Conservation (phyloP, 2,113 vertebrate species). For the Menura novaehollandiae region DNA sequence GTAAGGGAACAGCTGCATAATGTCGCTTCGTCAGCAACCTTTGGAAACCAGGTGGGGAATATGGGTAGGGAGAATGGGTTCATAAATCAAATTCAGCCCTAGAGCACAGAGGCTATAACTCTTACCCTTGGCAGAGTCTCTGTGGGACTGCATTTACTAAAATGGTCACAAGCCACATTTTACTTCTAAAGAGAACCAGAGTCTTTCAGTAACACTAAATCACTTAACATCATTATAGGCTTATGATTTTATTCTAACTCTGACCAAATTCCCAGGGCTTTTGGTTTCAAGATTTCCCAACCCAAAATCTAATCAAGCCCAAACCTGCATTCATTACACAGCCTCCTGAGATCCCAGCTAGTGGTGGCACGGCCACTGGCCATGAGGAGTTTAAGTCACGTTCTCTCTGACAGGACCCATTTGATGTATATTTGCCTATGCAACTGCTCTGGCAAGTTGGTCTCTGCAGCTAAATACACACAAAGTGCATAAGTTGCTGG, state of each 20-base stretch:
- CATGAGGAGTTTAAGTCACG: background rate
- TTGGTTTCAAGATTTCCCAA: constrained; percentile 8
- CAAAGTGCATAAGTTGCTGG: background rate
- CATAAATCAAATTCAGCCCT: background rate
- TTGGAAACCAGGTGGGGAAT: background rate
- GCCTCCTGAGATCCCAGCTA: background rate
- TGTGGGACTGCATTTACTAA: background rate
- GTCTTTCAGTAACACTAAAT: background rate
- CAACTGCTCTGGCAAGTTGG: background rate
- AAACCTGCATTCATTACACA: background rate
- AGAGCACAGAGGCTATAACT: background rate
- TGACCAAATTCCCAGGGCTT: background rate
- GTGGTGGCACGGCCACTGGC: background rate
- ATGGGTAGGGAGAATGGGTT: background rate
- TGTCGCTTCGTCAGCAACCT: background rate
- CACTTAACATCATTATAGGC: background rate
- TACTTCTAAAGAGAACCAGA: background rate
- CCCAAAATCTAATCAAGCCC: background rate
- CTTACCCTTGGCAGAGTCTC: background rate
- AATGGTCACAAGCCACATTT: background rate
- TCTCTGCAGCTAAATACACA: background rate
- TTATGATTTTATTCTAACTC: background rate
- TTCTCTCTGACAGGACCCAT: background rate
- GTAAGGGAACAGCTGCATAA: background rate
- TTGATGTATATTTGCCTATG: background rate